phyloP scores from a whole-genome alignment of 2,113 vertebrate species.

The Verasper variegatus region DNA sequence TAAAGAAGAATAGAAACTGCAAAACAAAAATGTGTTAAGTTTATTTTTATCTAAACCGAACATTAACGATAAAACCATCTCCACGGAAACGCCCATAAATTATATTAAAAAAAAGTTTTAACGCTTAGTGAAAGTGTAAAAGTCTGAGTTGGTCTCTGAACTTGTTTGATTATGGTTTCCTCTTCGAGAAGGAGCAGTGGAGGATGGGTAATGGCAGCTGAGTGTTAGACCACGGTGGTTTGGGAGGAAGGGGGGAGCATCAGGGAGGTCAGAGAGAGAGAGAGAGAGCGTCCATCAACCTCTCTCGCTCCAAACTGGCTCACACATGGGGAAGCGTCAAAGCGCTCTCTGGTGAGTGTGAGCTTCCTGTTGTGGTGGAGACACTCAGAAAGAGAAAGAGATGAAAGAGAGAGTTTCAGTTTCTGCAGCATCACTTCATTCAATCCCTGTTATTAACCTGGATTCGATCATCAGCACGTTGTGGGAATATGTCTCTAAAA shows the following conservation, averaged over 20 bases:
- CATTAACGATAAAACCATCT: too few relatives aligned
- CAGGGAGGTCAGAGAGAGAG: slow-evolving; percentile 21
- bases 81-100: too few relatives aligned
- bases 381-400: background rate
- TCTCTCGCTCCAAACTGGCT: slow-evolving; percentile 31
- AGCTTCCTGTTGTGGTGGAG: slow-evolving; percentile 69
- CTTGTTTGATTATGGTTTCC: background rate
- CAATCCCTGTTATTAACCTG: too few relatives aligned
- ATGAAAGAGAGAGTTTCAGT: too few relatives aligned
- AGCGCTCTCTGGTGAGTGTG: slow-evolving; percentile 64
- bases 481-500: too few relatives aligned
- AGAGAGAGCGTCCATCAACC: slow-evolving; percentile 45
- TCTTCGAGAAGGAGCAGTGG: slow-evolving; percentile 32
- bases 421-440: too few relatives aligned
- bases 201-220: slow-evolving; percentile 69
- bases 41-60: too few relatives aligned
- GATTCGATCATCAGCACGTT: too few relatives aligned
- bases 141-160: background rate
- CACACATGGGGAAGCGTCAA: slow-evolving; percentile 44
- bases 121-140: background rate
- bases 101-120: background rate
- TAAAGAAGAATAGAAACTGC: background rate
- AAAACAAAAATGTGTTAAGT: too few relatives aligned
- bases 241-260: background rate
- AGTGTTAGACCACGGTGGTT: slow-evolving; percentile 55